These are phyloP conservation scores for Octodonta nipae DNA, from an alignment of 2,888 invertebrate genomes.

Conservation along the genomic window DNA sequence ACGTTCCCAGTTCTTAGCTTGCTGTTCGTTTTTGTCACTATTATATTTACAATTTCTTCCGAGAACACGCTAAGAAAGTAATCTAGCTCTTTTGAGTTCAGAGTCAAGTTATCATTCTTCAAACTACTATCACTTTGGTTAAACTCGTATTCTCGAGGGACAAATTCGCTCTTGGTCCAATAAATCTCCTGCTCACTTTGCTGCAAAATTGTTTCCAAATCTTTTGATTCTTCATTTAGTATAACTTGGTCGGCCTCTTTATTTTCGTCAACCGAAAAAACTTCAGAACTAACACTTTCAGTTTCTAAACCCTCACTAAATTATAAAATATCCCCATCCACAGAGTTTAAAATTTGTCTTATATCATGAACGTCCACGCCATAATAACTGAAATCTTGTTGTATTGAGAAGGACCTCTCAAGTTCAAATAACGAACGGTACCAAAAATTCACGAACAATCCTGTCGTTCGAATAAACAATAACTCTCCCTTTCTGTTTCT, in stretches of 20 bases:
- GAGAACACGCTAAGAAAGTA: conserved; percentile 2
- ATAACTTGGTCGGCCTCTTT: not conserved
- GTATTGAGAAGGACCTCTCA: too few relatives aligned
- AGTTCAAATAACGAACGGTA: too few relatives aligned
- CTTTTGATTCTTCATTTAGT: conserved; percentile 1
- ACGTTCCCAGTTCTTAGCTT: not conserved
- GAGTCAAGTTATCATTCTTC: conserved; percentile 1
- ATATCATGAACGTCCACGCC: too few relatives aligned
- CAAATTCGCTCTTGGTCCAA: conserved; percentile 1
- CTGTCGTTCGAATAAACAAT: too few relatives aligned
- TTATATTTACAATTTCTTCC: conserved; percentile 3
- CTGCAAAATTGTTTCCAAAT: conserved; percentile 1
- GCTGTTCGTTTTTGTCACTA: conserved; percentile 4
- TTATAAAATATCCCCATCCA: too few relatives aligned
- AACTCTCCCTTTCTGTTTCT: too few relatives aligned
- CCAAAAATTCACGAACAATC: too few relatives aligned
- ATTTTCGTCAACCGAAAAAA: conserved; percentile 1
- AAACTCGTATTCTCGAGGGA: too few relatives aligned
- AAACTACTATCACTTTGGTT: conserved; percentile 1
- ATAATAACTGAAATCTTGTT: too few relatives aligned
- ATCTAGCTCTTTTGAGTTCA: conserved; percentile 1
- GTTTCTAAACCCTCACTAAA: too few relatives aligned
- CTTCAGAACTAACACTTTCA: conserved; percentile 1
- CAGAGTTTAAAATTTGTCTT: too few relatives aligned
- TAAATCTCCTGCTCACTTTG: not conserved